phyloP scores from a whole-genome alignment of 2,797 vertebrate genomes.

The Neopelma chrysocephalum region DNA sequence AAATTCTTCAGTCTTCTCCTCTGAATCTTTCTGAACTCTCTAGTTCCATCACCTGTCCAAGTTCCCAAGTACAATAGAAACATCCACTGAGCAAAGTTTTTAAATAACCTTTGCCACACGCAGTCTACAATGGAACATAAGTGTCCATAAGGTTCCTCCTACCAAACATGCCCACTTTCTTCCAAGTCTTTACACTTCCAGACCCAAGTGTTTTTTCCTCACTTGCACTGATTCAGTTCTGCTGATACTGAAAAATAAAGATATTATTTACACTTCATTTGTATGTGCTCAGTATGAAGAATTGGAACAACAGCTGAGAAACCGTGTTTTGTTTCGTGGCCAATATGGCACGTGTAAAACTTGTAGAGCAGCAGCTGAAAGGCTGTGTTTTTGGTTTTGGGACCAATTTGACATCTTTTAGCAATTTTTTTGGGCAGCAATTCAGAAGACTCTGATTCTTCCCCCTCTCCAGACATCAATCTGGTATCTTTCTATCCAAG shows the following conservation, averaged over 20 bases:
- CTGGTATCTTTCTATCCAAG: conserved; percentile 57
- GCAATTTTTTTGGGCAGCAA: conserved; percentile 49
- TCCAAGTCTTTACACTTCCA: background rate
- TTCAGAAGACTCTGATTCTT: conserved; percentile 50
- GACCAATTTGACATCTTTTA: conserved; percentile 58
- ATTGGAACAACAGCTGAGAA: conserved; percentile 27
- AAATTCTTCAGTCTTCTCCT: background rate
- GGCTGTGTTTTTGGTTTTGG: conserved; percentile 44
- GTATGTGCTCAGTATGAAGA: conserved; percentile 2
- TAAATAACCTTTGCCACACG: background rate
- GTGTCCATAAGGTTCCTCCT: background rate
- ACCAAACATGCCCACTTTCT: background rate
- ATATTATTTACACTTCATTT: conserved; percentile 23
- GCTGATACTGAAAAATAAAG: conserved; percentile 19
- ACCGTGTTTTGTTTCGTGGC: conserved; percentile 31
- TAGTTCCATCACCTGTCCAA: background rate
- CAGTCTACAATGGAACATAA: background rate
- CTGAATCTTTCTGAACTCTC: background rate
- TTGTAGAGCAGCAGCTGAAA: conserved; percentile 53
- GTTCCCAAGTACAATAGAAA: background rate
- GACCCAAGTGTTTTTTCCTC: background rate
- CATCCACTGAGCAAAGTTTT: background rate
- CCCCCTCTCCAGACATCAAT: conserved; percentile 21
- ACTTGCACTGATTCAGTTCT: background rate
- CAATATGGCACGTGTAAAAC: conserved; percentile 41